Percentiles rank a stretch among this genome's conserved stretches.
These are phyloP conservation scores for Dioctria linearis DNA, from an alignment of 2,888 invertebrate genomes.

Conservation along the genomic window DNA sequence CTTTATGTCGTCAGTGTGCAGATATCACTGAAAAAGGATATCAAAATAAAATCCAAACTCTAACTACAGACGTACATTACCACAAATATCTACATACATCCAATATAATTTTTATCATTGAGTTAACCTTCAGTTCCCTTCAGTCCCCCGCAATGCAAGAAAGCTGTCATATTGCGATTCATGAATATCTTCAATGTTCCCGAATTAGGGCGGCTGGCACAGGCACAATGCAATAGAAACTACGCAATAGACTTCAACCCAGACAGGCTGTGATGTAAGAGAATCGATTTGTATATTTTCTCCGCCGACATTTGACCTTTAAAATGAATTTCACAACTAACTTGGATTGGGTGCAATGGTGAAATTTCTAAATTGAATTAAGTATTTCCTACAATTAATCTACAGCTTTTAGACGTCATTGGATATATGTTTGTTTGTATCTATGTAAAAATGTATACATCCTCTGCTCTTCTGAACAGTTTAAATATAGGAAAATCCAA, in stretches of 20 bases:
- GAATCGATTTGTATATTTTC: neutral
- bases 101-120: too few species aligned
- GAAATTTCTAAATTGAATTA: neutral
- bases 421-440: neutral
- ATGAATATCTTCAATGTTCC: too few species aligned
- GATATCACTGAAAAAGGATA: too few species aligned
- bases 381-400: neutral
- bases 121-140: too few species aligned
- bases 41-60: too few species aligned
- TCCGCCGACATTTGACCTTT: conserved; percentile 7
- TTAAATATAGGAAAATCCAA: conserved; percentile 5
- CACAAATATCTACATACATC: too few species aligned
- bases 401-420: neutral
- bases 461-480: neutral
- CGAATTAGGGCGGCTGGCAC: neutral
- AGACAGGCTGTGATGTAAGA: conserved; percentile 15
- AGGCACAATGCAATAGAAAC: neutral
- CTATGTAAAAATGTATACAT: neutral
- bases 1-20: too few species aligned
- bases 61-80: too few species aligned
- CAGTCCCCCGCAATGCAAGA: too few species aligned
- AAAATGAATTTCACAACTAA: neutral
- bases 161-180: too few species aligned
- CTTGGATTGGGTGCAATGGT: neutral
- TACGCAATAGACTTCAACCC: conserved; percentile 5